Evolutionary conservation across 2,888 invertebrate species (phyloP), one percentile per base, ranked within the genome.

Genomic region (Agrochola litura): DNA sequence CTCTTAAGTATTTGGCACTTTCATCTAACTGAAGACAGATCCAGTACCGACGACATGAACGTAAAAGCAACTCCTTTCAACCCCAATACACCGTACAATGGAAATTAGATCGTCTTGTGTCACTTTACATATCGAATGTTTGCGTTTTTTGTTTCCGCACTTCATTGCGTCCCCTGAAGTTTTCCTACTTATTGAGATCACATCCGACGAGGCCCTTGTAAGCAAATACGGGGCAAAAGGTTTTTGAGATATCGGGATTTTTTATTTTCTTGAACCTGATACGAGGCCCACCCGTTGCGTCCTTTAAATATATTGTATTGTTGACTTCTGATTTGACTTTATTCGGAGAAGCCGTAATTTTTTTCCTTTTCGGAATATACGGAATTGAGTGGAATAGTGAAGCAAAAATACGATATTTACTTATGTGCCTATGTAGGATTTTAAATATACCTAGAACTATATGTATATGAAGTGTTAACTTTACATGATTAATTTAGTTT

Each of bases 181-280:
- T 89, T 88, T 77, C 77, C 79, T 85, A 60, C 86, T 88, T 88
- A 88, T 89, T 88, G 86, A 86, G 86, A 89, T 88, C 86, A 86
- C 83, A 86, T 78, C 76, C 77, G 75, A 89, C 77, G 85, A 82
- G 64, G 75, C 65, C 66, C 86, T 87, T 78, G 83, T 83, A 80
- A 78, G 71, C 72, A 82, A 86, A 86, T 81, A 76, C 73, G 68
- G 69, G 73, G 64, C 64, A 76, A 89, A 83, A 80, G 82, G 78
- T 84, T 86, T 86, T 80, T 79, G 77, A 79, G 80, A 83, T 82
- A 82, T 81, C 78, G 76, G 76, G 72, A 69, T 73, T 88, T 89
- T 84, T 77, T 81, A 83, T 89, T 82, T 80, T 69, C 76, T 72
- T 78, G 64, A 81, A 79, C 68, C 56, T 81, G 64, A 72, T 72